A percentile compares a stretch with the other conserved stretches of the same genome.
Conservation (phyloP, 2,797 vertebrate species). For the Urocyon cinereoargenteus region DNA sequence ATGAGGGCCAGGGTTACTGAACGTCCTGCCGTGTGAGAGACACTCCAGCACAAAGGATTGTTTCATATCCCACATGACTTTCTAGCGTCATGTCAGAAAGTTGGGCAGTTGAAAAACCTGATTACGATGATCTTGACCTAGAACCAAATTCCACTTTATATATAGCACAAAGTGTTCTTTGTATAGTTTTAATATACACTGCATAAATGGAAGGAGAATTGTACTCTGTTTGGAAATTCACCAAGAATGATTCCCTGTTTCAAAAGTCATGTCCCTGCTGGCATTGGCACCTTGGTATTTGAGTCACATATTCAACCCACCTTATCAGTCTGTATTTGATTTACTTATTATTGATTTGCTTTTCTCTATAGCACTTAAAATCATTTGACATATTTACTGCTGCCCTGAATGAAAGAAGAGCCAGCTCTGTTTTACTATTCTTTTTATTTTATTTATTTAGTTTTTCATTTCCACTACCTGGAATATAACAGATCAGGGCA, state of each 20-base stretch:
- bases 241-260: constrained; percentile 19
- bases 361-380: not conserved
- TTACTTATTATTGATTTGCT: not conserved
- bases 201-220: not conserved
- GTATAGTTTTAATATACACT: not conserved
- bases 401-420: not conserved
- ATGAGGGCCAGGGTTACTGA: not conserved
- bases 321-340: not conserved
- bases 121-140: not conserved
- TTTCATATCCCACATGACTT: not conserved
- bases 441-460: not conserved
- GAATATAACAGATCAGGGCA: not conserved
- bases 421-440: not conserved
- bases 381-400: not conserved
- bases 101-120: not conserved
- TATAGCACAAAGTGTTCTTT: constrained; percentile 54
- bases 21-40: not conserved
- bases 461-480: not conserved
- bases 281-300: not conserved
- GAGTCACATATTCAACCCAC: not conserved
- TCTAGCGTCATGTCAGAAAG: not conserved
- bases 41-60: not conserved
- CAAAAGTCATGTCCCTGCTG: not conserved
- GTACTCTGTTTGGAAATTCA: constrained; percentile 50
- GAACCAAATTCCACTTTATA: constrained; percentile 40